These are phyloP conservation scores for Chloroceryle aenea DNA, from an alignment of 2,113 vertebrate species.

Conservation along the genomic window DNA sequence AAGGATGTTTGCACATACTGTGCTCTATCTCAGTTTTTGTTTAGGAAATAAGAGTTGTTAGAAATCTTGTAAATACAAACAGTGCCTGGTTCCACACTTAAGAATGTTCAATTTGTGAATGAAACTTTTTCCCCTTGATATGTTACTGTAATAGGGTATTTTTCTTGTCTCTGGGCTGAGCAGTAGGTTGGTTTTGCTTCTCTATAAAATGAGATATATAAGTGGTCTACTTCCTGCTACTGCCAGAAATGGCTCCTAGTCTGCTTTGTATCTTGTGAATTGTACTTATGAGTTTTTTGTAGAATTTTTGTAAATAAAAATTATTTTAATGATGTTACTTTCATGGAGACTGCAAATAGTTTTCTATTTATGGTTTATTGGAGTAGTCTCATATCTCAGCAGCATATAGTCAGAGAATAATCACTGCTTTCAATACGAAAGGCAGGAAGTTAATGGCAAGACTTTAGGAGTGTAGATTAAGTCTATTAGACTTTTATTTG, in stretches of 20 bases:
- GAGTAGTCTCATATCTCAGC: not conserved
- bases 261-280: not conserved
- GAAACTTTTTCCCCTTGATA: not conserved
- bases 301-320: not conserved
- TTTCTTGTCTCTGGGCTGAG: not conserved
- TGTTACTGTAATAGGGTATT: not conserved
- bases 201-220: not conserved
- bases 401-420: not conserved
- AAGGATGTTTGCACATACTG: not conserved
- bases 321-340: not conserved
- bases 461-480: not conserved
- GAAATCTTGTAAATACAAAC: not conserved
- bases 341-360: not conserved
- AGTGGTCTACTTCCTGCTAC: not conserved
- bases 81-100: not conserved
- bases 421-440: not conserved
- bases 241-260: not conserved
- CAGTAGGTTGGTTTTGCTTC: not conserved
- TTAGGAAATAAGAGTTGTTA: not conserved
- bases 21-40: not conserved
- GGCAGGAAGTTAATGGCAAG: not conserved
- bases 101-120: not conserved
- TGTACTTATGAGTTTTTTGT: not conserved
- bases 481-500: not conserved
- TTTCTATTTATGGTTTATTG: not conserved